Evolutionary conservation across 2,113 vertebrate genomes (phyloP), one percentile per base, ranked within the genome.

Genomic region (Coptodon bakossiorum): DNA sequence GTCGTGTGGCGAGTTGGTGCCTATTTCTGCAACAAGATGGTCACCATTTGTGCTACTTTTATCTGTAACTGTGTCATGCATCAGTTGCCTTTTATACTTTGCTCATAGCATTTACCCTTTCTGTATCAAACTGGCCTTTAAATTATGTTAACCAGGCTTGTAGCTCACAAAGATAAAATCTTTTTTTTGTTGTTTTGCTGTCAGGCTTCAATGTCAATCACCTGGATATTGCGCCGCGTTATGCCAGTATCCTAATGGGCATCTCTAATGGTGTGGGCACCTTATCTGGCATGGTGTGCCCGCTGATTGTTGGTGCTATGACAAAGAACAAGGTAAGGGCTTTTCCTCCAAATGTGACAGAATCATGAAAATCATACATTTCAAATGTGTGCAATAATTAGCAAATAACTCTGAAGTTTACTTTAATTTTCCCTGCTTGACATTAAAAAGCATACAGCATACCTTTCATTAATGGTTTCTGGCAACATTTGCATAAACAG

Each of bases 181-280:
- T 52, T 6, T 83, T 52, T 43, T 43, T 22, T 38, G 27, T 52
- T 79, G 66, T 82, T 81, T 6, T 22, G 83, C 56, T 43, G 50
- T 59, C 81, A 99, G 99, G 99, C 82, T 99, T 99, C 96, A 99
- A 99, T 86, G 99, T 99, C 87, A 99, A 99, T 93, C 99, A 99
- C 85, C 94, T 99, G 96, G 99, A 99, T 93, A 99, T 99, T 81
- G 99, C 99, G 84, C 99, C 99, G 1, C 98, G 99, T 89, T 99
- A 99, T 71, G 99, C 99, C 93, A 99, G 99, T 91, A 99, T 99
- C 94, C 96, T 99, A 86, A 99, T 99, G 99, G 99, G 99, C 48
- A 99, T 99, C 94, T 99, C 99, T 50, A 99, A 99, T 82, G 99
- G 99, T 61, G 99, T 99, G 91, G 99, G 99, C 68, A 99, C 99